Evolutionary conservation across 2,888 invertebrate species (phyloP), one percentile per base, ranked within the genome.

Genomic region (Lutraria lutraria): DNA sequence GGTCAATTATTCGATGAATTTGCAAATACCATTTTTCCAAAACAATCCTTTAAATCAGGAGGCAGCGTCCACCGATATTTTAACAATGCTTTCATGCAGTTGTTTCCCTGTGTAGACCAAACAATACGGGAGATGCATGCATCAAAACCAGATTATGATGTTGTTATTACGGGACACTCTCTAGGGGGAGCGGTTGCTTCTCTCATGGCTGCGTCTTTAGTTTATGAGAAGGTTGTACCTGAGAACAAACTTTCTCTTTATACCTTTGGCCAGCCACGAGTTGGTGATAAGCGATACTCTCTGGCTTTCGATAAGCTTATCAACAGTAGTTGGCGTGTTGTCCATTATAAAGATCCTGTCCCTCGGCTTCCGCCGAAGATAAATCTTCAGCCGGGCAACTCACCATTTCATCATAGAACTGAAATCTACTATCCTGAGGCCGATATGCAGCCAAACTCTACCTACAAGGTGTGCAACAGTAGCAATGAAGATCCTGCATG

Each of bases 161-260:
- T 91, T 31, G 81, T 83, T 8, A 81, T 91, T 12, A 90, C 90
- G 0, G 89, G 91, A 10, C 88, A 91, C 85, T 89, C 91, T 15
- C 87, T 91, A 6, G 91, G 91, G 43, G 91, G 83, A 6, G 91
- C 91, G 0, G 29, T 90, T 16, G 91, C 90, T 0, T 88, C 91
- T 12, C 87, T 91, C 0, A 54, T 87, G n/a, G 82, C 89, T 6
- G 84, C 83, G 13, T 60, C 87, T 8, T 43, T 90, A n/a, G 87
- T 88, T 13, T 76, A 87, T 82, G 72, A 90, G 34, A 56, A 76
- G 1, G 34, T 87, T n/a, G 81, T 88, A 25, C 72, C 79, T 3
- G 53, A 52, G 8, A 34, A 83, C 13, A 85, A 52, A 83, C 68
- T 88, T 68, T 29, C 85, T 0, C 79, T 91, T 4, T 91, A 90